Conservation (phyloP, 2,113 vertebrate species). For the Piaya cayana region DNA sequence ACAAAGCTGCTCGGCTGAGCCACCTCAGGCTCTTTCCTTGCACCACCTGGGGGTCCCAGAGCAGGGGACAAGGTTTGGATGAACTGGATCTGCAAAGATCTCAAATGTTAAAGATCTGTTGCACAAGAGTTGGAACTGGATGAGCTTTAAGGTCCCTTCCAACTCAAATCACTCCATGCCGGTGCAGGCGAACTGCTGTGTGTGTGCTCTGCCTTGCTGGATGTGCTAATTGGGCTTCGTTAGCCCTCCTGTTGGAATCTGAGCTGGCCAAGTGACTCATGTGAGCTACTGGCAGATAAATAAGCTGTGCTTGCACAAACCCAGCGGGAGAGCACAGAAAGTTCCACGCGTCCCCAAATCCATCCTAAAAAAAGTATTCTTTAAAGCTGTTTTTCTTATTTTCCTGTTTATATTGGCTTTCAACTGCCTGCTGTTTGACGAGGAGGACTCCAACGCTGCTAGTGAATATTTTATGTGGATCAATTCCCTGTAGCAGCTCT, state of each 20-base stretch:
- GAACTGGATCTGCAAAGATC: neutral
- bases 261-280: fast-evolving
- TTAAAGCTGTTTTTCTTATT: neutral
- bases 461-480: neutral
- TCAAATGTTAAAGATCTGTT: neutral
- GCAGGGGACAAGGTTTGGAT: neutral
- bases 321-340: neutral
- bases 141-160: too few relatives aligned
- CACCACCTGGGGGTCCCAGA: too few relatives aligned
- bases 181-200: too few relatives aligned
- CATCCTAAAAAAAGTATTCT: neutral
- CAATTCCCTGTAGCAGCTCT: neutral
- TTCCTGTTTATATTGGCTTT: neutral
- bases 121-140: too few relatives aligned
- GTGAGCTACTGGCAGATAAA: fast-evolving
- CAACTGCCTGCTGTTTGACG: neutral
- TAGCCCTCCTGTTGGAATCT: neutral
- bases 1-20: neutral
- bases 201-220: too few relatives aligned
- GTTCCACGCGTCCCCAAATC: neutral
- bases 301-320: fast-evolving
- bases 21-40: fast-evolving
- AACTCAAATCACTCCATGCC: too few relatives aligned
- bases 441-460: neutral
- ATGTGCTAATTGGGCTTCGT: too few relatives aligned